These are phyloP conservation scores for Elysia crispata DNA, from an alignment of 2,888 invertebrate species.

Conservation along the genomic window DNA sequence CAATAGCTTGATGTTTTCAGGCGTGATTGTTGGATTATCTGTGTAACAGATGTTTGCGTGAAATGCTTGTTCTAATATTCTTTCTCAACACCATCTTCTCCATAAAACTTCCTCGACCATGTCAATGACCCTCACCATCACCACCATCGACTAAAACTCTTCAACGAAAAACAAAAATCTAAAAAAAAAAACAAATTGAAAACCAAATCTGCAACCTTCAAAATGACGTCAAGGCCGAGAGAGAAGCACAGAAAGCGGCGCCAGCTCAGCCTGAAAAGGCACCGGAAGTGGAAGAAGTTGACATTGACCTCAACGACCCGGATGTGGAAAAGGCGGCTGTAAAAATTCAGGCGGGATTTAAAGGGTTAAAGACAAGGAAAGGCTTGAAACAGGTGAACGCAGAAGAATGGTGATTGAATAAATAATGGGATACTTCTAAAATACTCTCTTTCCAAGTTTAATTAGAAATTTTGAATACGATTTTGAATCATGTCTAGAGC, in stretches of 20 bases:
- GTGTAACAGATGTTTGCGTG: too few species aligned
- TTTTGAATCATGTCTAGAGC: too few species aligned
- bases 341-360: slow-evolving; percentile 74
- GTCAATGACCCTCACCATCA: slow-evolving; percentile 27
- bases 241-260: background rate
- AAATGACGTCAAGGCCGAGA: background rate
- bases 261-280: background rate
- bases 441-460: too few species aligned
- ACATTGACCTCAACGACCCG: slow-evolving; percentile 74
- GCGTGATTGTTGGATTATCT: too few species aligned
- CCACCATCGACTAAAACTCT: background rate
- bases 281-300: slow-evolving; percentile 59
- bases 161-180: too few species aligned
- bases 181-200: background rate
- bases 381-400: slow-evolving; percentile 31
- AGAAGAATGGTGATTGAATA: too few species aligned
- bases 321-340: slow-evolving; percentile 73
- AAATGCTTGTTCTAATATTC: background rate
- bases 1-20: too few species aligned
- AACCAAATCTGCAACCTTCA: background rate
- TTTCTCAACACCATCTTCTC: slow-evolving; percentile 3
- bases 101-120: slow-evolving; percentile 13
- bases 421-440: too few species aligned
- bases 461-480: too few species aligned
- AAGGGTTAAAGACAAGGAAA: slow-evolving; percentile 66